Base-by-base conservation (phyloP, 2,797 vertebrate species). In the Eleutherodactylus coqui region DNA sequence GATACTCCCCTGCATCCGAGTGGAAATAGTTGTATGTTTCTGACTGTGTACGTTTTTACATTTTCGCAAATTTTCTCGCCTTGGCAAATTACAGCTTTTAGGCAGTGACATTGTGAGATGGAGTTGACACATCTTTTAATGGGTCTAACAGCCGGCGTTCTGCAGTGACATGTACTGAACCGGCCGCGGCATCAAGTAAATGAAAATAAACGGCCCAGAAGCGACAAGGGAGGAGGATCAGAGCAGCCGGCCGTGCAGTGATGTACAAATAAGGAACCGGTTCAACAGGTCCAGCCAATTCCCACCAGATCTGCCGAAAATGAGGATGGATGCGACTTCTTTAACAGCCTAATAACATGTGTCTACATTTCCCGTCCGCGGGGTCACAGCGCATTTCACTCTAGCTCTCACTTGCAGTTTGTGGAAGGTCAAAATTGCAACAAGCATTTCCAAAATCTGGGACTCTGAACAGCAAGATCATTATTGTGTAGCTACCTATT, bases 181-280 rank as follows among this genome's bases (percentile, higher is more conserved):
- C 27, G 47, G 27, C 60, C 51, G 24, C 69, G 73, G 36, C 49
- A 70, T 70, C 36, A 69, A 45, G 17, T 13, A 83, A 86, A 86
- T 86, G 58, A 82, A 58, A 69, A 86, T 82, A 86, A 86, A 86
- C 47, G 53, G 79, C 47, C 75, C 6, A n/a, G 73, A 55, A 64
- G 58, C 38, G 49, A 24, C 45, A 49, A 21, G 17, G 34, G 58
- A 75, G 47, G 70, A 29, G 58, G 80, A 72, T 82, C 47, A 17
- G 43, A n/a, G 7, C 72, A 41, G 58, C 47, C 51, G 70, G 29
- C 70, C 62, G 36, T 27, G 49, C 72, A 76, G 72, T 73, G 3
- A 60, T 80, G 55, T 36, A 58, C 64, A 79, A 80, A 82, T 55
- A 75, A n/a, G 62, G 62, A 69, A 11, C 51, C 19, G 82, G 36